phyloP scores from a whole-genome alignment of 2,888 invertebrate genomes.

The Hirtodrosophila confusa region DNA sequence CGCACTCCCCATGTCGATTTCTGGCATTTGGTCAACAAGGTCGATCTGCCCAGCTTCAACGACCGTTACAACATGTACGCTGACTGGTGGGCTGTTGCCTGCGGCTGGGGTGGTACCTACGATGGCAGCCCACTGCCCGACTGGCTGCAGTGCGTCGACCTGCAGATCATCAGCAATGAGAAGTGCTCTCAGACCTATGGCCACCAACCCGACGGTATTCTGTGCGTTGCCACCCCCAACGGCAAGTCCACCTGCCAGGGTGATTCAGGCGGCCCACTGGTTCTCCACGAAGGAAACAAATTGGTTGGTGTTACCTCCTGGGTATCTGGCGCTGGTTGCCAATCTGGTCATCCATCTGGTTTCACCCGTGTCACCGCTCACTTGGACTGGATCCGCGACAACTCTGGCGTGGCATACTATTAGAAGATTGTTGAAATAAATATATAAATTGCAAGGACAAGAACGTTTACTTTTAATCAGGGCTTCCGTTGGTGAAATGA shows the following conservation, averaged over 20 bases:
- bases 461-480: too few relatives aligned
- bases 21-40: constrained; percentile 38
- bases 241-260: constrained; percentile 59
- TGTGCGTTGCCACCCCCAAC: constrained; percentile 47
- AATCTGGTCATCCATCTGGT: constrained; percentile 48
- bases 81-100: constrained; percentile 68
- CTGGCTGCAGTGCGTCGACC: constrained; percentile 79
- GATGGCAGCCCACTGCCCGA: constrained; percentile 53
- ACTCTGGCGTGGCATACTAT: constrained; percentile 50
- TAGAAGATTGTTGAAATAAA: neutral
- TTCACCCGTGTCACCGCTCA: constrained; percentile 56
- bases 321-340: constrained; percentile 47
- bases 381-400: constrained; percentile 62
- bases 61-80: constrained; percentile 68
- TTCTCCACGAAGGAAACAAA: constrained; percentile 39
- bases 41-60: constrained; percentile 52
- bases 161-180: constrained; percentile 80
- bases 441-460: neutral
- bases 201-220: constrained; percentile 44
- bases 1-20: constrained; percentile 57
- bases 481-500: too few relatives aligned
- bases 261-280: constrained; percentile 72
- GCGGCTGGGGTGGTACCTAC: constrained; percentile 84
- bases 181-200: constrained; percentile 82
- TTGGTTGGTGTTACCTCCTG: constrained; percentile 66